Evolutionary conservation across 2,113 vertebrate species (phyloP).

Genomic region (Recurvirostra avosetta): DNA sequence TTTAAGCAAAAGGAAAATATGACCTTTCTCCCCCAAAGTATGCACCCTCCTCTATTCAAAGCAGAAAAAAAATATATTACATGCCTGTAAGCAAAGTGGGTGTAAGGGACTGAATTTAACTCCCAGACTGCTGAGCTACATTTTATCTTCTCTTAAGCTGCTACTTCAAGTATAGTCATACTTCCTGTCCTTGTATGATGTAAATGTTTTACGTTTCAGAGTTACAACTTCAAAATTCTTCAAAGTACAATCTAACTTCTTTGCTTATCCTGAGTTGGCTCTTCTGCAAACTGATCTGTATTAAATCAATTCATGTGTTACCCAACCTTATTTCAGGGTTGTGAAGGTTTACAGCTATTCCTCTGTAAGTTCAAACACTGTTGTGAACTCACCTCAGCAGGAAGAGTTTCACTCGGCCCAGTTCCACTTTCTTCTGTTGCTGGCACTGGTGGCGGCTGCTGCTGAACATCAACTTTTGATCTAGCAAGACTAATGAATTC

Average conservation of each 20-base stretch:
- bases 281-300: background rate
- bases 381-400: slow-evolving; percentile 39
- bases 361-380: background rate
- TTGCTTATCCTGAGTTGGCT: background rate
- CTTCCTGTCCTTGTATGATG: background rate
- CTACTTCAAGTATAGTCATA: background rate
- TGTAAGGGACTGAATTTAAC: background rate
- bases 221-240: background rate
- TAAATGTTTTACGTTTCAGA: background rate
- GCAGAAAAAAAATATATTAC: background rate
- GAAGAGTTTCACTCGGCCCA: background rate
- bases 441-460: slow-evolving; percentile 43
- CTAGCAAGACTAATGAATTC: slow-evolving; percentile 78
- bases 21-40: background rate
- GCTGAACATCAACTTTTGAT: slow-evolving; percentile 61
- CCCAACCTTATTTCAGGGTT: background rate
- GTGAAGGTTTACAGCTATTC: background rate
- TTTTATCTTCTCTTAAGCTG: background rate
- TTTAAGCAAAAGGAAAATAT: background rate
- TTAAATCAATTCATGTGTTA: background rate
- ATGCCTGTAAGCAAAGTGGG: background rate
- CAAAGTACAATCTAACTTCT: background rate
- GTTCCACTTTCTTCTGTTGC: background rate
- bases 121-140: background rate
- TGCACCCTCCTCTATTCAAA: background rate